phyloP scores from a whole-genome alignment of 2,888 invertebrate species.

The Barypeithes pellucidus region DNA sequence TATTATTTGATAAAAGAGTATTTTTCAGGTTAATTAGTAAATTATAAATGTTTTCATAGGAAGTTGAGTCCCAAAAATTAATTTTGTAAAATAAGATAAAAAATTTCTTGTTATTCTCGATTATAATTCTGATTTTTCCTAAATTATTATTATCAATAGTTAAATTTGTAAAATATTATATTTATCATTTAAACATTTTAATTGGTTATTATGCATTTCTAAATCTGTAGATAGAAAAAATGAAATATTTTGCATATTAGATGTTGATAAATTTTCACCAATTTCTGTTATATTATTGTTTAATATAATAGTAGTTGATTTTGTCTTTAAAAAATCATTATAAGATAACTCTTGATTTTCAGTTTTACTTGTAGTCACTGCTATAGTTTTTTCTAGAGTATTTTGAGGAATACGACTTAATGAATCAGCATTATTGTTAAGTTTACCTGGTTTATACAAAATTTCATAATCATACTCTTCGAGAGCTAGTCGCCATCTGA shows the following conservation, averaged over 20 bases:
- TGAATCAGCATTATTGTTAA: slow-evolving; percentile 31
- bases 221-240: no score
- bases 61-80: neutral
- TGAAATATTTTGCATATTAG: no score
- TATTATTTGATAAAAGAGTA: neutral
- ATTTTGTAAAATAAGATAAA: neutral
- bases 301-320: no score
- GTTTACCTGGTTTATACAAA: slow-evolving; percentile 35
- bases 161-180: no score
- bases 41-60: neutral
- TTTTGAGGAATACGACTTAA: neutral
- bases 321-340: no score
- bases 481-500: slow-evolving; percentile 65
- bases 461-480: slow-evolving; percentile 58
- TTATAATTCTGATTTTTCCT: neutral
- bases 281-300: neutral
- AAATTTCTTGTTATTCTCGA: neutral
- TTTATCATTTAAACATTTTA: no score
- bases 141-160: no score
- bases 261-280: no score
- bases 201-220: no score
- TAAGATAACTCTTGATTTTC: neutral
- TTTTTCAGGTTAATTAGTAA: slow-evolving; percentile 4
- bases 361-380: neutral
- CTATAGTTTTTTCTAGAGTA: neutral